A percentile compares a stretch with the other conserved stretches of the same genome.
Conservation (phyloP, 2,888 invertebrate genomes). For the Tetragnatha montana region DNA sequence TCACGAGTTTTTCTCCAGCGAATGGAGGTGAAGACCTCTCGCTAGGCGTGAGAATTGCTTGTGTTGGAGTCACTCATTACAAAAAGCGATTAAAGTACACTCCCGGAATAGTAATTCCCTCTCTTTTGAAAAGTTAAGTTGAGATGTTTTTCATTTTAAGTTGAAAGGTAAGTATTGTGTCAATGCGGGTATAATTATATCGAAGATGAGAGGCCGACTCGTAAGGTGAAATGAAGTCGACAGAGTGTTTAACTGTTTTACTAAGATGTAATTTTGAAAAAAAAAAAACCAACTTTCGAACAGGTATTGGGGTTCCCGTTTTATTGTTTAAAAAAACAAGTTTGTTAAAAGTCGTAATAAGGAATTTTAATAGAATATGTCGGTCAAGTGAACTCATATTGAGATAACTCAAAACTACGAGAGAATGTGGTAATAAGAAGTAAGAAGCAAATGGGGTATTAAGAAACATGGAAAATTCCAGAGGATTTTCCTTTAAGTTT, state of each 20-base stretch:
- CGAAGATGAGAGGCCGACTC: background rate
- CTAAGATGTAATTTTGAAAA: too few relatives aligned
- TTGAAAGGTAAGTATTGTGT: background rate
- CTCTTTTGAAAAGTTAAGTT: background rate
- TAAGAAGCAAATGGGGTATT: too few relatives aligned
- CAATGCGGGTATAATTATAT: background rate
- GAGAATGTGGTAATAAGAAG: too few relatives aligned
- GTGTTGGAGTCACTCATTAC: background rate
- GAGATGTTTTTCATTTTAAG: background rate
- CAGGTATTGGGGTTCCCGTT: too few relatives aligned
- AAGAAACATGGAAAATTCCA: too few relatives aligned
- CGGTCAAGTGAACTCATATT: too few relatives aligned
- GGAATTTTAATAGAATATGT: too few relatives aligned
- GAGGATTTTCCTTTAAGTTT: too few relatives aligned
- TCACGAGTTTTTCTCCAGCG: constrained; percentile 17
- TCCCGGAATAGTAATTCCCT: background rate
- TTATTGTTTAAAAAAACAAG: too few relatives aligned
- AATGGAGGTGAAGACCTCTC: constrained; percentile 25
- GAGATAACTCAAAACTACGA: too few relatives aligned
- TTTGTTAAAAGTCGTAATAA: too few relatives aligned
- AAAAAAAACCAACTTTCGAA: too few relatives aligned
- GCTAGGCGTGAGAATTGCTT: background rate
- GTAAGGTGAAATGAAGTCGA: background rate
- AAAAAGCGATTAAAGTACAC: background rate
- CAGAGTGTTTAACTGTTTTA: background rate